Conservation (phyloP, 2,797 vertebrate species). For the Acipenser ruthenus region DNA sequence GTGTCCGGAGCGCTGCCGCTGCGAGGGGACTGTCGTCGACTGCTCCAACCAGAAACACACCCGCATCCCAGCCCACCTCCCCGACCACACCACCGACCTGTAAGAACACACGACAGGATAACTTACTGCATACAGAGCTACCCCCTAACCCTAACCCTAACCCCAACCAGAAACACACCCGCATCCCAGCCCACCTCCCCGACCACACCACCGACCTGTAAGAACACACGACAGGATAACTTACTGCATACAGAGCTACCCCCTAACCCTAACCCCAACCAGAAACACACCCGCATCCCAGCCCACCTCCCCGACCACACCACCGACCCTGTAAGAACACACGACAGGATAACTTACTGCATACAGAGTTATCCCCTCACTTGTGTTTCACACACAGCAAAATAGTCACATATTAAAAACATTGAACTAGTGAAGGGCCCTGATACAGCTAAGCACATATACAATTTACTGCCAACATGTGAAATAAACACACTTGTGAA, state of each 20-base stretch:
- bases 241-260: too few species aligned
- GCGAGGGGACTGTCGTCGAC: constrained; percentile 90
- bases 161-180: background rate
- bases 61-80: constrained; percentile 29
- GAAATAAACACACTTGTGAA: too few species aligned
- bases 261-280: too few species aligned
- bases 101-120: constrained; percentile 50
- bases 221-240: too few species aligned
- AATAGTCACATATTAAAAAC: too few species aligned
- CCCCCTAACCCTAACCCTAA: too few species aligned
- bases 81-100: constrained; percentile 82
- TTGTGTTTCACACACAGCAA: background rate
- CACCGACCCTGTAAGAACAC: background rate
- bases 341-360: too few species aligned
- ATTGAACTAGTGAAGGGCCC: too few species aligned
- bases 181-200: background rate
- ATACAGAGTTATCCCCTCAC: background rate
- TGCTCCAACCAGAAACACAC: constrained; percentile 89
- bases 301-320: background rate
- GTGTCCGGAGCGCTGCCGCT: constrained; percentile 89
- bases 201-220: background rate
- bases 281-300: background rate
- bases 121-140: too few species aligned
- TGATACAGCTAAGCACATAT: too few species aligned
- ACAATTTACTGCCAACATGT: too few species aligned